phyloP scores from a whole-genome alignment of 2,113 vertebrate species.

The Hippotragus niger region DNA sequence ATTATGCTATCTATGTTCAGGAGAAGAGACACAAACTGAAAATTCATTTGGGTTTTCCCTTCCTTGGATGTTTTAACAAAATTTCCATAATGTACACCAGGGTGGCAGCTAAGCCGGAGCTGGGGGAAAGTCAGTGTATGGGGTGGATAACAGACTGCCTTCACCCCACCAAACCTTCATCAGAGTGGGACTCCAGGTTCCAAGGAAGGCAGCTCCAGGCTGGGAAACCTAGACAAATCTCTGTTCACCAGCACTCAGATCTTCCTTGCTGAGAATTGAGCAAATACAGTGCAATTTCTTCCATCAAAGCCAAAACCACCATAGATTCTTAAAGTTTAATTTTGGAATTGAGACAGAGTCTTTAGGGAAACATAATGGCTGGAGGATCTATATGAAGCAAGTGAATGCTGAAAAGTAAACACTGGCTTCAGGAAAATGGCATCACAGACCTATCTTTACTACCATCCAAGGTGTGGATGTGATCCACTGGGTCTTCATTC shows the following conservation, averaged over 20 bases:
- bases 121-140: not conserved
- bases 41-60: not conserved
- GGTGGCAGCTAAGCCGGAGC: not conserved
- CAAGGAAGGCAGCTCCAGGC: not conserved
- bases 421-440: not conserved
- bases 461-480: fast-evolving
- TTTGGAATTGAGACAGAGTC: constrained; percentile 39
- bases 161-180: not conserved
- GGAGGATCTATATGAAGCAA: not conserved
- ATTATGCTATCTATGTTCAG: not conserved
- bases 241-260: not conserved
- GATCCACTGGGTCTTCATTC: not conserved
- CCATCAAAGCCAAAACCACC: constrained; percentile 13
- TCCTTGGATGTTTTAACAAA: not conserved
- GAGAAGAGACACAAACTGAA: not conserved
- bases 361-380: not conserved
- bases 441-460: not conserved
- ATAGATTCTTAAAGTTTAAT: constrained; percentile 38
- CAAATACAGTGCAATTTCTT: not conserved
- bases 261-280: not conserved
- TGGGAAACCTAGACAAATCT: not conserved
- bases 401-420: constrained; percentile 30
- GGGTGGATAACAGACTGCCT: not conserved
- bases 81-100: not conserved
- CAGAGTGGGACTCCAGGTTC: not conserved